Base-by-base conservation (phyloP, 2,113 vertebrate species). In the Oncorhynchus masou region DNA sequence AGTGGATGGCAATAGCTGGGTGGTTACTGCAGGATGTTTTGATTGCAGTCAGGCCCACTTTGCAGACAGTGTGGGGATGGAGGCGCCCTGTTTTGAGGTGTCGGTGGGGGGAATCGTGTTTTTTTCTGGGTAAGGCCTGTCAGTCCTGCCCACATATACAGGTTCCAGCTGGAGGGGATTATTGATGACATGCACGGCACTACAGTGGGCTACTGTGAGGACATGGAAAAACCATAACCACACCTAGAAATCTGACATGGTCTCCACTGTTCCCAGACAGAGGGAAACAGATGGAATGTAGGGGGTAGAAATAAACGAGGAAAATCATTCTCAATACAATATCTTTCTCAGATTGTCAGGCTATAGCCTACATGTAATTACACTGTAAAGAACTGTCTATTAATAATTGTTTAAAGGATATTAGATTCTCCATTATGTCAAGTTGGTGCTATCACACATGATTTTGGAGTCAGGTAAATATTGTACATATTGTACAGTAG, bases 181-280 rank as follows among this genome's bases (percentile, higher is more conserved):
- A 90, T 27, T 39, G 72, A 84, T 87, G 90, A 90, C 84, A 89
- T 81, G 85, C 73, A 84, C 79, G 77, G 84, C 83, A 80, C 81
- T 85, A 87, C 88, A 84, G 83, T 71, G 76, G 75, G 83, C 82
- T 76, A 76, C 88, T 86, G 83, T 79, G 87, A 88, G 76, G 49
- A 75, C 49, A 81, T 84, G 73, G 74, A 68, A 73, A 77, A 66
- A 75, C 48, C 67, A 76, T 83, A 83, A 76, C 93, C 93, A 88
- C 92, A 89, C 93, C 92, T 91, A 89, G 77, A 89, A 91, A 80
- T 76, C 76, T 85, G 88, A 88, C 85, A 81, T 77, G 76, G 80
- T 74, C 79, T 24, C 67, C 77, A 79, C 69, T 62, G 68, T 25
- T 79, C 49, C 76, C 67, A 74, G 81, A 84, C 31, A 27, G 29